Evolutionary conservation across 2,113 vertebrate species (phyloP), one percentile per base, ranked within the genome.

Genomic region (Corythoichthys haematopterus): DNA sequence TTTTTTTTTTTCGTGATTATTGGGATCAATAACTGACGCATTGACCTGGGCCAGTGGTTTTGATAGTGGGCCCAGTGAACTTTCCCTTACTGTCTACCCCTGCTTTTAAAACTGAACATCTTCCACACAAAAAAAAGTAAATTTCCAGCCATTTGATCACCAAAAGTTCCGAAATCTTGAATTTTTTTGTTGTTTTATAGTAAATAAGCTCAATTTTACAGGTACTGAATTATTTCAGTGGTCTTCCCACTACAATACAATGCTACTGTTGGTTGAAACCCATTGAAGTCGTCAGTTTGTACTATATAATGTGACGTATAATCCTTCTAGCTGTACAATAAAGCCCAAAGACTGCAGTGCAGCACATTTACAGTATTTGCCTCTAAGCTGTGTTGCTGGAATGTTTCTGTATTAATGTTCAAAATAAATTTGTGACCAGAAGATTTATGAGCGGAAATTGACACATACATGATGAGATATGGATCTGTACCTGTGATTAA

Each of bases 281-380:
- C 10, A 63, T 48, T 45, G 53, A 71, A 69, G 69, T 79, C 50
- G 50, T 55, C 70, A 38, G 61, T 65, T 43, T 28, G 37, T 59
- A 50, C 70, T 65, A 72, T 33, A 57, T 71, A 68, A 78, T 66
- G 58, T 77, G 69, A 81, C 58, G 47, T 65, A 38, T 81, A 81
- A 82, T 84, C 80, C 80, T 73, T 75, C 65, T 67, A 75, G 59
- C 56, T 56, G 56, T 59, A 59, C 20, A 9, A 52, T 65, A 78
- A 69, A 83, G 52, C 64, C 51, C 55, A 60, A 5, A 16, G 40
- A 73, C 52, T 57, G 40, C 58, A 20, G 58, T 15, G 11, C 50
- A 47, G 43, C 69, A 78, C 52, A 9, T 80, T 80, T 71, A 43
- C 9, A 8, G 40, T 43, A 67, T 69, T 82, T 74, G 16, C 65